A percentile compares a stretch with the other conserved stretches of the same genome.
Conservation (phyloP, 2,113 vertebrate species). For the Gadus macrocephalus region DNA sequence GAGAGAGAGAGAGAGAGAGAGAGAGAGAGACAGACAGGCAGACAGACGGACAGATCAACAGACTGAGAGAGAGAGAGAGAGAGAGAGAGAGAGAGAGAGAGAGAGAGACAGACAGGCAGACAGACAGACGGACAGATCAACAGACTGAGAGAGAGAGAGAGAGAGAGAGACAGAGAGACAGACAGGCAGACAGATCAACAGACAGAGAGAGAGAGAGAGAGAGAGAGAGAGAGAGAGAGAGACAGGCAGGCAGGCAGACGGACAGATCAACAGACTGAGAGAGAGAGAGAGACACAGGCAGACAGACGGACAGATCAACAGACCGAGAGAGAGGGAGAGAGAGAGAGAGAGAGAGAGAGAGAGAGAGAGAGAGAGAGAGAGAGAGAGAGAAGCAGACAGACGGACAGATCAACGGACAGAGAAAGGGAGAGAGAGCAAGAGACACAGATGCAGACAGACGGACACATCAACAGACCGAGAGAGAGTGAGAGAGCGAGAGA, state of each 20-base stretch:
- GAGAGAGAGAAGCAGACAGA: too few relatives aligned
- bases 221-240: too few relatives aligned
- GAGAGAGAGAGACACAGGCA: not conserved
- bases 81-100: not conserved
- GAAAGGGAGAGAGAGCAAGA: too few relatives aligned
- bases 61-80: not conserved
- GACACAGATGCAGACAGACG: too few relatives aligned
- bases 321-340: not conserved
- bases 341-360: too few relatives aligned
- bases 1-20: not conserved
- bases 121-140: not conserved
- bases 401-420: too few relatives aligned
- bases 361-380: too few relatives aligned
- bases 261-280: not conserved
- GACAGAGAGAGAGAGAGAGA: not conserved
- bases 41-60: not conserved
- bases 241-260: too few relatives aligned
- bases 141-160: not conserved
- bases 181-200: not conserved
- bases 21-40: not conserved
- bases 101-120: too few relatives aligned
- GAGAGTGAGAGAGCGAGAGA: not conserved
- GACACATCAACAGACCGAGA: not conserved
- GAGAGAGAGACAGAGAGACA: conserved; percentile 5
- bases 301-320: not conserved